These are phyloP conservation scores for Hydrotaea cyrtoneurina DNA, from an alignment of 2,888 invertebrate genomes.

Conservation along the genomic window DNA sequence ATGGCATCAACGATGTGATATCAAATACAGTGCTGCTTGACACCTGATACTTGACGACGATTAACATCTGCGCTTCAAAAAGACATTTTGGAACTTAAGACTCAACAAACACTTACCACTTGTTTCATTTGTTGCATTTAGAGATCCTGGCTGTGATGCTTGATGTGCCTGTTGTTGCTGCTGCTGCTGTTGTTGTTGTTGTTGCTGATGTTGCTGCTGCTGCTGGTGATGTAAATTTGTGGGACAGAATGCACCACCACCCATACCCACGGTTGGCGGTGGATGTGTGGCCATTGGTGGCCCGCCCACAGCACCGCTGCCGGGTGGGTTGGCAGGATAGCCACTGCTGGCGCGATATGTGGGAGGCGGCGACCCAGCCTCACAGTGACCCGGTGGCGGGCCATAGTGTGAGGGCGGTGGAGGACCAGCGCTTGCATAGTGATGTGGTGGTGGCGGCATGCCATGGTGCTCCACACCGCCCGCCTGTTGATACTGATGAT, in stretches of 20 bases:
- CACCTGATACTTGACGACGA: too few relatives aligned
- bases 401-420: conserved; percentile 69
- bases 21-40: too few relatives aligned
- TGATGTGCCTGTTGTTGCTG: conserved; percentile 64
- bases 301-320: conserved; percentile 50
- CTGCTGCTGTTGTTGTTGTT: conserved; percentile 68
- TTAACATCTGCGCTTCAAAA: too few relatives aligned
- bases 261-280: conserved; percentile 74
- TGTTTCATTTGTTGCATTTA: conserved; percentile 73
- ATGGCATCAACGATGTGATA: too few relatives aligned
- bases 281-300: conserved; percentile 69
- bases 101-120: conserved; percentile 73
- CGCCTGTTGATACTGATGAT: conserved; percentile 72
- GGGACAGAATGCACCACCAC: conserved; percentile 80
- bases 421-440: conserved; percentile 59
- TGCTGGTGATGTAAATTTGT: conserved; percentile 78
- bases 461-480: conserved; percentile 74
- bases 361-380: conserved; percentile 76
- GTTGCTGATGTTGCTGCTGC: conserved; percentile 74
- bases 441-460: conserved; percentile 72
- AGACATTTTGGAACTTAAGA: too few relatives aligned
- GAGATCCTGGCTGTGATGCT: conserved; percentile 62
- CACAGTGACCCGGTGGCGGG: conserved; percentile 73
- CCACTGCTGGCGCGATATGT: conserved; percentile 74
- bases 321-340: conserved; percentile 69